Conservation (phyloP, 2,113 vertebrate species). For the Daphoenositta chrysoptera region DNA sequence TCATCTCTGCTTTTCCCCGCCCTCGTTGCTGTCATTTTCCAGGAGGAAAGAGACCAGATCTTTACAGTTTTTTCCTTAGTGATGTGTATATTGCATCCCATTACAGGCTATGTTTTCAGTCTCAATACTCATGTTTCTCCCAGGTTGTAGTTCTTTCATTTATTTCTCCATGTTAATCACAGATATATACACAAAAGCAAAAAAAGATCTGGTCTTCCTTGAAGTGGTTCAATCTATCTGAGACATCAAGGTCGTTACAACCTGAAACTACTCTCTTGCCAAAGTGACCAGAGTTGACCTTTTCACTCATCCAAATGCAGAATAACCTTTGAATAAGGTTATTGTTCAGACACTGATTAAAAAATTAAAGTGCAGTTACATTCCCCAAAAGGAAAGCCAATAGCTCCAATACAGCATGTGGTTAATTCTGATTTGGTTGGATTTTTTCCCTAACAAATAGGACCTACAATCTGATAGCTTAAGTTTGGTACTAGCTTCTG, state of each 20-base stretch:
- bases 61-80: background rate
- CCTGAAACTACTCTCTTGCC: background rate
- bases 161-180: background rate
- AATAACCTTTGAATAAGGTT: background rate
- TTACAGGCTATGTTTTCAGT: background rate
- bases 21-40: background rate
- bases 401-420: background rate
- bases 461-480: background rate
- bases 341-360: background rate
- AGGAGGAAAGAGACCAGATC: background rate
- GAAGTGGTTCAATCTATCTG: background rate
- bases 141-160: background rate
- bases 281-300: background rate
- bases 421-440: background rate
- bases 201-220: background rate
- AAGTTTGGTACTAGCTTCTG: background rate
- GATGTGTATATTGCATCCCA: background rate
- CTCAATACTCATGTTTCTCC: background rate
- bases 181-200: background rate
- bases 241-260: background rate
- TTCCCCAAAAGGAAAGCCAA: background rate
- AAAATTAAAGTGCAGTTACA: background rate
- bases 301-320: background rate
- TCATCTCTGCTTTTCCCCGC: background rate
- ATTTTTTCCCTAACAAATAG: background rate